Percentiles rank a stretch among this genome's conserved stretches.
These are phyloP conservation scores for Datnioides undecimradiatus DNA, from an alignment of 2,113 vertebrate species.

Conservation along the genomic window DNA sequence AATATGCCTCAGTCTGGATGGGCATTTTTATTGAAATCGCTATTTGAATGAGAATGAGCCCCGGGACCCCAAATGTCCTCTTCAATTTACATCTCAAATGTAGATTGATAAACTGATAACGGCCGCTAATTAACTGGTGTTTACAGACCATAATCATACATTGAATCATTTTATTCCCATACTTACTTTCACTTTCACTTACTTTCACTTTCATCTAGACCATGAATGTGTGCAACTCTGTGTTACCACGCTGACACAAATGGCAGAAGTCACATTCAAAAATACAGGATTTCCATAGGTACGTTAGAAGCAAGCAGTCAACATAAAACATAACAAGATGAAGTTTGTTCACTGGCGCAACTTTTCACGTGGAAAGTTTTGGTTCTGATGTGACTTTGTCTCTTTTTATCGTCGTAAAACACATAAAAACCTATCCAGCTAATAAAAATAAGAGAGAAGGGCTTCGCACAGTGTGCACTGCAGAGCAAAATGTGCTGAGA, in stretches of 20 bases:
- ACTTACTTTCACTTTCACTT: neutral
- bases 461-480: neutral
- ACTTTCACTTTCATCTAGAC: neutral
- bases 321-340: neutral
- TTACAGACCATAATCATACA: neutral
- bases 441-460: neutral
- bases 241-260: neutral
- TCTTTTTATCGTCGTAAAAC: neutral
- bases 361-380: neutral
- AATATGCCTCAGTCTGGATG: constrained; percentile 22
- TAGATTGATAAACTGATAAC: constrained; percentile 29
- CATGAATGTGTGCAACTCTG: neutral
- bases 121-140: constrained; percentile 6
- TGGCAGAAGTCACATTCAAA: neutral
- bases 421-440: neutral
- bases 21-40: constrained; percentile 54
- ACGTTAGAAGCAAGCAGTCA: too few species aligned
- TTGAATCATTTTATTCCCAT: neutral
- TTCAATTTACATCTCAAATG: constrained; percentile 42
- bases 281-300: neutral
- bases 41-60: constrained; percentile 52
- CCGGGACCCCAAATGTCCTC: neutral
- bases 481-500: neutral
- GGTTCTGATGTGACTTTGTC: neutral
- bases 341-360: neutral